phyloP scores from a whole-genome alignment of 2,113 vertebrate species.

The Tinamus guttatus region DNA sequence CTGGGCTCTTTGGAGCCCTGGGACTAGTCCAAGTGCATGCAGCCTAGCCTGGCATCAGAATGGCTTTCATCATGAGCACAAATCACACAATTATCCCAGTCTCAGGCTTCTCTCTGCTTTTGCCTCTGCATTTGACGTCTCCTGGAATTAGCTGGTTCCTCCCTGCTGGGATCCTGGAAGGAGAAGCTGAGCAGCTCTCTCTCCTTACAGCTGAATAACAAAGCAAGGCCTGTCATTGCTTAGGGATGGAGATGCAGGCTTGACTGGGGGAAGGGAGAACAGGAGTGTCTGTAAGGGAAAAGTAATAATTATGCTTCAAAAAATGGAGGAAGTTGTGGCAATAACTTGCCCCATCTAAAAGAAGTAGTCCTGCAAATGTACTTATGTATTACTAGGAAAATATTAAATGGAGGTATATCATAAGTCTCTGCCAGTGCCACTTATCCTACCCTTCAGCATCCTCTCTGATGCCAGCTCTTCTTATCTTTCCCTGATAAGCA shows the following conservation, averaged over 20 bases:
- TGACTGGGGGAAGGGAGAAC: not conserved
- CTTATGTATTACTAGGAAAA: not conserved
- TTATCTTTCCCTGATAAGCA: conserved; percentile 3
- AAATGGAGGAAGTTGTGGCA: not conserved
- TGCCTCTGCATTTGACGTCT: not conserved
- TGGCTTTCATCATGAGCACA: conserved; percentile 20
- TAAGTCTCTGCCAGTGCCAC: conserved; percentile 24
- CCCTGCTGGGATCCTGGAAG: fast-evolving
- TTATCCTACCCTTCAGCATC: conserved; percentile 44
- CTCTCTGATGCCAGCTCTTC: conserved; percentile 43
- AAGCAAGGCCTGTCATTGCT: not conserved
- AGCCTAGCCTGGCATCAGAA: not conserved
- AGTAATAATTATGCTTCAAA: not conserved
- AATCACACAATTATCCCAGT: conserved; percentile 31
- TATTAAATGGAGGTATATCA: not conserved
- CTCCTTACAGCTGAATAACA: not conserved
- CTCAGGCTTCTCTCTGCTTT: not conserved
- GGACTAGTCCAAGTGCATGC: not conserved
- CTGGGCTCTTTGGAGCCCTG: not conserved
- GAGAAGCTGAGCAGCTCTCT: not conserved
- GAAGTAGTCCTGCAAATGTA: not conserved
- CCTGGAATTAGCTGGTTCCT: not conserved
- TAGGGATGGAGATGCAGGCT: not conserved
- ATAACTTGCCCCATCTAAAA: not conserved
- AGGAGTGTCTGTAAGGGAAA: not conserved